Base-by-base conservation (phyloP, 2,797 vertebrate species). In the Argyrosomus regius region DNA sequence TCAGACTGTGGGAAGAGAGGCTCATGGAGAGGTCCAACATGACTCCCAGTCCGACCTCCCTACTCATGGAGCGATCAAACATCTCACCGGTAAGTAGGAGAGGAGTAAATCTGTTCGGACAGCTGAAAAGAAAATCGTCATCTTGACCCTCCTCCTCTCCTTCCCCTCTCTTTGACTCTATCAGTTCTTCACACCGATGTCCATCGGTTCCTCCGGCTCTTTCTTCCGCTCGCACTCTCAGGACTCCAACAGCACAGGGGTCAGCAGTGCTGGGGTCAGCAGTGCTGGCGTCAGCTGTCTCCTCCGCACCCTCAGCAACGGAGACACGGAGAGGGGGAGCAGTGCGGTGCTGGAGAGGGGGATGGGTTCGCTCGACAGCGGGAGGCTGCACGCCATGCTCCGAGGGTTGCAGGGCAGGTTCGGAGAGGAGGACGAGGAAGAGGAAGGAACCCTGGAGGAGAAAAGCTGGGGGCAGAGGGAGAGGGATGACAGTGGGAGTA, bases 221-320 rank as follows among this genome's bases (percentile, higher is more conserved):
- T 99, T 98, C 96, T 99, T 97, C 96, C 97, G 98, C 94, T 97
- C 98, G 89, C 97, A 97, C 95, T 97, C 97, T 96, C 97, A 98
- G 96, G 97, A 99, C 93, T 98, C 97, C 93, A 99, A 97, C 92
- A 97, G 97, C 91, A 94, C 96, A 76, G 96, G 97, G 94, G 94
- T 97, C 86, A 97, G 95, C 96, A 98, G 97, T 72, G 96, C 96
- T 83, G 95, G 97, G 88, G 95, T 94, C 77, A 98, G 96, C 96
- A 98, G 98, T 83, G 96, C 97, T 85, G 96, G 97, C 83, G 97
- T 95, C 80, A 94, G 93, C 87, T 82, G 78, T 48, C 87, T 95
- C 78, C 88, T 95, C 61, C 91, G 94, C 75, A 94, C 94, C 46
- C 93, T 95, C 77, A 95, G 94, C 87, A 95, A 95, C 0, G 94